Percentiles rank a stretch among this genome's conserved stretches.
These are phyloP conservation scores for Pharmacophagus antenor DNA, from an alignment of 2,888 invertebrate species.

Conservation along the genomic window DNA sequence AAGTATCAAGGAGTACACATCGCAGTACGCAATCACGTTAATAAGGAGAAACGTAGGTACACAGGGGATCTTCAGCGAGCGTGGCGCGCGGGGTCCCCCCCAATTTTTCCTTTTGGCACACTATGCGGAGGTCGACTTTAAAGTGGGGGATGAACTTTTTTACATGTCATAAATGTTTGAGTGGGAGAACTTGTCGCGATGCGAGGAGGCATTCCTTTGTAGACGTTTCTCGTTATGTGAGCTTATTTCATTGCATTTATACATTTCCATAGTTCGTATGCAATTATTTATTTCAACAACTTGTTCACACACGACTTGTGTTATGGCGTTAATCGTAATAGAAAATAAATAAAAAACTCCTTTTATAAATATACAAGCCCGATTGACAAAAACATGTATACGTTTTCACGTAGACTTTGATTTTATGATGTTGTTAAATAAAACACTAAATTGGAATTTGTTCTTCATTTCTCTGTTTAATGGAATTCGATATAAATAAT, in stretches of 20 bases:
- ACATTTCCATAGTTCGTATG: neutral
- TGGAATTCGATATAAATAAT: no score
- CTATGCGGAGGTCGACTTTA: constrained; percentile 48
- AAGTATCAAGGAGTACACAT: constrained; percentile 40
- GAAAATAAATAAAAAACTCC: no score
- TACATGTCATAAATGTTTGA: constrained; percentile 32
- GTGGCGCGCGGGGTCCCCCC: constrained; percentile 40
- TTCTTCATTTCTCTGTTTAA: no score
- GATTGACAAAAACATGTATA: no score
- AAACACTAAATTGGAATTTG: no score
- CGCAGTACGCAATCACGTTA: constrained; percentile 46
- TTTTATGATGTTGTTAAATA: no score
- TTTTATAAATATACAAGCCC: no score
- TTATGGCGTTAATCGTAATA: no score
- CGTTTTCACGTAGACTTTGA: no score
- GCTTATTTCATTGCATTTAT: constrained; percentile 14
- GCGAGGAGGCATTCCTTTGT: constrained; percentile 29
- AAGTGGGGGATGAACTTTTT: constrained; percentile 34
- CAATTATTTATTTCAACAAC: no score
- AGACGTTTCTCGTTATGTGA: constrained; percentile 9
- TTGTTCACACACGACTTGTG: neutral
- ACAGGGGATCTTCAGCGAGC: constrained; percentile 46
- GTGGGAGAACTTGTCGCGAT: constrained; percentile 26
- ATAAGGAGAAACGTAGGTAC: constrained; percentile 58
- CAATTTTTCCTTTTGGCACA: constrained; percentile 51